These are phyloP conservation scores for Cepaea nemoralis DNA, from an alignment of 1,140 invertebrate species.

Conservation along the genomic window DNA sequence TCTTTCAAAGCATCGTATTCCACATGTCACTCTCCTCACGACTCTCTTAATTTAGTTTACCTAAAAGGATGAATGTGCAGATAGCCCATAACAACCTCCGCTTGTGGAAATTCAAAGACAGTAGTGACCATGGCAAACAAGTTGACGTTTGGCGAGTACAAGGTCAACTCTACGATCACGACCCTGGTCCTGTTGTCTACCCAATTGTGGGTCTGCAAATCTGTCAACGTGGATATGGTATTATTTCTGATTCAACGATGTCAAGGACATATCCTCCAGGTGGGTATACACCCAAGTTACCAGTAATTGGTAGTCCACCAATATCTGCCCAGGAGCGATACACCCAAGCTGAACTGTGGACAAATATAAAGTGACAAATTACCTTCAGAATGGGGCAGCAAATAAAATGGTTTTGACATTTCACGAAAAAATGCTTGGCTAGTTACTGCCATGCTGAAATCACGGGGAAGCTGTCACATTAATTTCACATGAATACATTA, in stretches of 20 bases:
- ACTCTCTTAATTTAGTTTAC: too few relatives aligned
- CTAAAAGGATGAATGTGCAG: conserved; percentile 35
- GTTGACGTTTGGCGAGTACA: conserved; percentile 73
- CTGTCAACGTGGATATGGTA: conserved; percentile 60
- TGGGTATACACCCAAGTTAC: conserved; percentile 71
- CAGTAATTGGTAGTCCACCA: conserved; percentile 66
- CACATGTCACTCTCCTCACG: too few relatives aligned
- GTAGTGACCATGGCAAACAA: conserved; percentile 60
- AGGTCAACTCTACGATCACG: conserved; percentile 74
- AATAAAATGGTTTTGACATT: not conserved
- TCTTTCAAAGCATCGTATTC: too few relatives aligned
- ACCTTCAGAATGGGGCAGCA: not conserved
- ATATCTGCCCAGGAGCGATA: conserved; percentile 52
- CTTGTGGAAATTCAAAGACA: conserved; percentile 57
- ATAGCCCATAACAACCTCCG: conserved; percentile 41
- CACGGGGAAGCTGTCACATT: not conserved
- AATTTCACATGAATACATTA: too few relatives aligned
- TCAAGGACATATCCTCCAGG: conserved; percentile 74
- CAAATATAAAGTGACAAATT: too few relatives aligned
- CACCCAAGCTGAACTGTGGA: conserved; percentile 53
- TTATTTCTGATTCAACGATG: conserved; percentile 65
- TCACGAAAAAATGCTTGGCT: not conserved
- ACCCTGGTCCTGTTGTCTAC: conserved; percentile 73
- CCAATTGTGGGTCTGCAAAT: conserved; percentile 70
- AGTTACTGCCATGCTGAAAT: not conserved